phyloP scores from a whole-genome alignment of 2,113 vertebrate species.

The Hassar affinis region DNA sequence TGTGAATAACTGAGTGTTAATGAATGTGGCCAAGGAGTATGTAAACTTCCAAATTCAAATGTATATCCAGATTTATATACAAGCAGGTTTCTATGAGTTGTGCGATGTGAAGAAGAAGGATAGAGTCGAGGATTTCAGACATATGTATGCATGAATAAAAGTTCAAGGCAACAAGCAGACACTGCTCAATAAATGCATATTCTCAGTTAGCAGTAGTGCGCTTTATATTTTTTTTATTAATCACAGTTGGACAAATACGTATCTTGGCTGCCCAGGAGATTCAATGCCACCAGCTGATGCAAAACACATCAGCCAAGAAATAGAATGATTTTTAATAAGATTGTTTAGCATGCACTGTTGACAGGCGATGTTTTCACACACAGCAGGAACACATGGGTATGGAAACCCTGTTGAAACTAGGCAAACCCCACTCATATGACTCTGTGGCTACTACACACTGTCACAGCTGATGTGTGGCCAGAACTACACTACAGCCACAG shows the following conservation, averaged over 20 bases:
- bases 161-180: background rate
- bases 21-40: too few relatives aligned
- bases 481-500: background rate
- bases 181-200: background rate
- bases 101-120: too few relatives aligned
- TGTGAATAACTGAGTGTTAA: too few relatives aligned
- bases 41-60: too few relatives aligned
- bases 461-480: slow-evolving; percentile 8
- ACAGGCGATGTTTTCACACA: background rate
- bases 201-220: background rate
- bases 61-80: too few relatives aligned
- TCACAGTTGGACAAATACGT: background rate
- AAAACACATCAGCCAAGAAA: background rate
- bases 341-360: background rate
- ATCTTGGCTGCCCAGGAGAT: background rate
- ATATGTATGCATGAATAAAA: too few relatives aligned
- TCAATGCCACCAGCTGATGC: background rate
- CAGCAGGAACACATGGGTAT: background rate
- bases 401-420: background rate
- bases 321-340: background rate
- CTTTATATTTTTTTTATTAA: background rate
- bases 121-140: too few relatives aligned
- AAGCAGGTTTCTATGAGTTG: too few relatives aligned
- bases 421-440: background rate
- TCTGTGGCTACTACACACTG: background rate